Evolutionary conservation across 2,113 vertebrate species (phyloP).

Genomic region (Hiodon tergisus): DNA sequence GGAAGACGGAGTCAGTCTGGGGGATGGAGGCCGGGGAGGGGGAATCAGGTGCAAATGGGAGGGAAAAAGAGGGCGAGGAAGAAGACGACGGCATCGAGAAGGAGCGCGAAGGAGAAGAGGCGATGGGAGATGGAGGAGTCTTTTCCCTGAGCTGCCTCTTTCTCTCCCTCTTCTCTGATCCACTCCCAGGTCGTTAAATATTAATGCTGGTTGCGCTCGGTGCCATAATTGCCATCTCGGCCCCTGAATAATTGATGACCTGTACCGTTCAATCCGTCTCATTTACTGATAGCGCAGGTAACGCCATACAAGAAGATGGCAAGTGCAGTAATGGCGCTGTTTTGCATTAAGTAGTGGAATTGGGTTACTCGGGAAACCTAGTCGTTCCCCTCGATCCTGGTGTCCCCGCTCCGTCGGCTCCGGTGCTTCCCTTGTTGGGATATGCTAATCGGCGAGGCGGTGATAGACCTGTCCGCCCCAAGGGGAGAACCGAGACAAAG

Average conservation of each 20-base stretch:
- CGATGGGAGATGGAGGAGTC: slow-evolving; percentile 2
- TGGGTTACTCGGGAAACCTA: slow-evolving; percentile 34
- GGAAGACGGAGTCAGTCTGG: neutral
- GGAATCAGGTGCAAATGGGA: neutral
- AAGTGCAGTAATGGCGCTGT: slow-evolving; percentile 39
- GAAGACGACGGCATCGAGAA: slow-evolving; percentile 11
- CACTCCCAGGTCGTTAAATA: slow-evolving; percentile 52
- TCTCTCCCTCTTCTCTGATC: slow-evolving; percentile 30
- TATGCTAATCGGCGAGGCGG: slow-evolving; percentile 10
- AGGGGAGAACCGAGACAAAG: neutral
- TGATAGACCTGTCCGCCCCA: neutral
- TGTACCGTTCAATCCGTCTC: slow-evolving; percentile 85
- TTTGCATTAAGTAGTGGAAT: slow-evolving; percentile 45
- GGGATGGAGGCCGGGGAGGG: neutral
- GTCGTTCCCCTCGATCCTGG: slow-evolving; percentile 3
- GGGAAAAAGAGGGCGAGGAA: slow-evolving; percentile 9
- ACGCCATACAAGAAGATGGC: slow-evolving; percentile 53
- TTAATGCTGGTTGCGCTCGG: slow-evolving; percentile 82
- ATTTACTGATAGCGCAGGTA: slow-evolving; percentile 88
- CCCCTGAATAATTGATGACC: slow-evolving; percentile 90
- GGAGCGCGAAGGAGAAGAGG: slow-evolving; percentile 12
- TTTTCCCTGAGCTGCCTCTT: neutral
- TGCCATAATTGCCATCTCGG: slow-evolving; percentile 94
- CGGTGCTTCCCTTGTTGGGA: slow-evolving; percentile 13
- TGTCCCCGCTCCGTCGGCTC: neutral